These are phyloP conservation scores for Percopsis transmontana DNA, from an alignment of 2,113 vertebrate species.

Conservation along the genomic window DNA sequence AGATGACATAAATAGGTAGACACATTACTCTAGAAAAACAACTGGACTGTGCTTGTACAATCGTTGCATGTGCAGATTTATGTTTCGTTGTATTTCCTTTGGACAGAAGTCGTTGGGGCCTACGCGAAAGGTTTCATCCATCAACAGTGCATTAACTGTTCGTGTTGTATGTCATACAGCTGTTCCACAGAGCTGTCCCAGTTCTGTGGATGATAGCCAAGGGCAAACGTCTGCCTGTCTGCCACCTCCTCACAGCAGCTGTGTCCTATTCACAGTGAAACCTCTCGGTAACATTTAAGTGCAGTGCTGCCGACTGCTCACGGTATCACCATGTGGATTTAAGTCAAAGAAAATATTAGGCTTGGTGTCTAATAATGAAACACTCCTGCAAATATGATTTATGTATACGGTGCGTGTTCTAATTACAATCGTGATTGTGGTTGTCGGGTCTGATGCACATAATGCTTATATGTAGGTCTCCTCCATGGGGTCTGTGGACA, in stretches of 20 bases:
- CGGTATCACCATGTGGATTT: slow-evolving; percentile 14
- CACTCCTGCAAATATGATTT: slow-evolving; percentile 5
- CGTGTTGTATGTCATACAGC: slow-evolving; percentile 54
- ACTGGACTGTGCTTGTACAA: no score
- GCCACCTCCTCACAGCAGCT: slow-evolving; percentile 63
- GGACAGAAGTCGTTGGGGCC: no score
- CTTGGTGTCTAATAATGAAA: slow-evolving; percentile 25
- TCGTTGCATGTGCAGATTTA: no score
- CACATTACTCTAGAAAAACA: no score
- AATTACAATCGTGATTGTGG: slow-evolving; percentile 6
- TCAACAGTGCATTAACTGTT: slow-evolving; percentile 56
- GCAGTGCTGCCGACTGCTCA: slow-evolving; percentile 17
- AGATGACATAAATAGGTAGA: no score
- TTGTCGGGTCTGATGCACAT: slow-evolving; percentile 25
- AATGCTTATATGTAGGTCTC: slow-evolving; percentile 41
- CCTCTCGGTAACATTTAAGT: slow-evolving; percentile 33
- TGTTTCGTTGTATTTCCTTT: no score
- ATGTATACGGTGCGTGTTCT: slow-evolving; percentile 11
- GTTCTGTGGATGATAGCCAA: slow-evolving; percentile 60
- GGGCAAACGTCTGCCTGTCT: slow-evolving; percentile 57
- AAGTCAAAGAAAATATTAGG: slow-evolving; percentile 11
- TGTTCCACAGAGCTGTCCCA: slow-evolving; percentile 53
- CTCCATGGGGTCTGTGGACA: slow-evolving; percentile 19
- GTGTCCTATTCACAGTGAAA: slow-evolving; percentile 44
- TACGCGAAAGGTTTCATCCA: slow-evolving; percentile 9